Base-by-base conservation (phyloP, 2,888 invertebrate genomes). In the Oscheius onirici region DNA sequence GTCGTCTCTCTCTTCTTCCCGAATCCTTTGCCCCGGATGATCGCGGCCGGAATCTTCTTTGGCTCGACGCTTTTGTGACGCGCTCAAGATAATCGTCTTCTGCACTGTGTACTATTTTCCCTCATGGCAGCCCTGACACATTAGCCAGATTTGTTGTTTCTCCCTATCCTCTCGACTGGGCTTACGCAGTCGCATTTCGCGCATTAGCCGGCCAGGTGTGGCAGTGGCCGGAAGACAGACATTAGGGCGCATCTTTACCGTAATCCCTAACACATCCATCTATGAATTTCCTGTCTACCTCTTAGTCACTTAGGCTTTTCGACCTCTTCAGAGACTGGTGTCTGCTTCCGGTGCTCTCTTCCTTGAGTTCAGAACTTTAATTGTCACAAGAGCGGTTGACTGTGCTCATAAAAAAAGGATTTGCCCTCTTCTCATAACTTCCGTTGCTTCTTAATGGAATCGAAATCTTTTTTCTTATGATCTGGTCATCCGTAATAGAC, bases 141-240 rank as follows among this genome's bases (percentile, higher is more conserved):
- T 63, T 63, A 63, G 49, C 20, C 34, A 63, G 63, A 63, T 63
- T 63, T 63, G 63, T 63, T 63, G 63, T 63, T 63, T 63, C 63
- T 24, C 49, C n/a, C 34, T 28, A 34, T 34, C 34, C 34, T 34
- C 34, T 34, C 26, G 58, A 46, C 63, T 6, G 5, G 24, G 54
- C 54, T 55, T 55, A 55, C 54, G 54, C 26, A 55, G 41, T 26
- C 43, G 60, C 41, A 34, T 26, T 13, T 43, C 41, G 43, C 60
- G 63, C 63, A 63, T 63, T 63, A 63, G 49, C 20, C 8, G 20
- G 28, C 20, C 15, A 58, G n/a, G n/a, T 20, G n/a, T 24, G 63
- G 24, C 63, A 63, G 63, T 49, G 63, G 11, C 49, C 63, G 63
- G 63, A 63, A 49, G 49, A 13, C 24, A 20, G 34, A 46, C 63